Evolutionary conservation across 2,888 invertebrate species (phyloP).

Genomic region (Polylopha cassiicola): DNA sequence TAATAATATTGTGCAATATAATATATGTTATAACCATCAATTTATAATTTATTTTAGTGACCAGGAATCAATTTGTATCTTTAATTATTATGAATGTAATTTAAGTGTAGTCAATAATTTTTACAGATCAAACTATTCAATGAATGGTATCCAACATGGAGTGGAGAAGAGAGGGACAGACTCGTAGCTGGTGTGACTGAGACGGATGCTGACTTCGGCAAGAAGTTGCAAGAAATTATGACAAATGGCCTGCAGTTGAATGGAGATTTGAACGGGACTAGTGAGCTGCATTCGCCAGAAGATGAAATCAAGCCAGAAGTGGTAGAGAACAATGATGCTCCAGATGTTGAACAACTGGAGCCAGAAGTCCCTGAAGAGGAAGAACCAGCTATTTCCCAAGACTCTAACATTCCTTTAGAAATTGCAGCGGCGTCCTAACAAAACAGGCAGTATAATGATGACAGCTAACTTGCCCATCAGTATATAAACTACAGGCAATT

Average conservation of each 20-base stretch:
- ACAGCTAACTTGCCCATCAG: too few species aligned
- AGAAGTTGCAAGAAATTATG: constrained; percentile 78
- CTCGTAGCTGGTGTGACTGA: constrained; percentile 83
- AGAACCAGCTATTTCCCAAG: constrained; percentile 35
- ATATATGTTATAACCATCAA: too few species aligned
- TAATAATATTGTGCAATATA: too few species aligned
- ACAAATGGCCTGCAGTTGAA: constrained; percentile 52
- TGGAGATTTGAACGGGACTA: constrained; percentile 58
- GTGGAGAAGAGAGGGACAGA: constrained; percentile 82
- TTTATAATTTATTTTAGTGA: not conserved
- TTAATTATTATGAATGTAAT: too few species aligned
- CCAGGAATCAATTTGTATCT: not conserved
- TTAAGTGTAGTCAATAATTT: constrained; percentile 14
- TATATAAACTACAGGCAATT: too few species aligned
- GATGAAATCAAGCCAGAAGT: constrained; percentile 29
- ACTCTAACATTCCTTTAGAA: constrained; percentile 53
- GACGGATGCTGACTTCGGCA: constrained; percentile 83
- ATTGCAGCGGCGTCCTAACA: constrained; percentile 64
- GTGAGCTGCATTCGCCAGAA: constrained; percentile 44
- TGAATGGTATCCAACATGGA: constrained; percentile 90
- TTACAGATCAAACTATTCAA: constrained; percentile 86
- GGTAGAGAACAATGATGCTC: constrained; percentile 27
- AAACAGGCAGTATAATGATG: constrained; percentile 11
- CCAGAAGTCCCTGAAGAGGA: constrained; percentile 29
- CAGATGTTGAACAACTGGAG: constrained; percentile 24